These are phyloP conservation scores for Cavia aperea DNA, from an alignment of 2,113 vertebrate species.

Conservation along the genomic window DNA sequence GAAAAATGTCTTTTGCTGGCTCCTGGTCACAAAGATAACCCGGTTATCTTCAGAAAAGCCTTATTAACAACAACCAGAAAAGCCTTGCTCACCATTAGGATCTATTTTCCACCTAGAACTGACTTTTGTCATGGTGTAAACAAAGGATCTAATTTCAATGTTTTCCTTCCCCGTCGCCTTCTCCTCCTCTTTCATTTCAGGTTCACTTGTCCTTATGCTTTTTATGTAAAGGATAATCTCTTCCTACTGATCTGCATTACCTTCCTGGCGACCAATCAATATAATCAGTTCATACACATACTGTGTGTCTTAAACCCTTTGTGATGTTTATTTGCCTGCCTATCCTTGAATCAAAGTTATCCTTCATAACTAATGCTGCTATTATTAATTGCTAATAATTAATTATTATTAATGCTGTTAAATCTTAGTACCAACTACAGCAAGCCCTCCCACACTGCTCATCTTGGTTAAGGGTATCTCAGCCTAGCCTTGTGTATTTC, in stretches of 20 bases:
- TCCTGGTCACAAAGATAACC: neutral
- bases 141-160: neutral
- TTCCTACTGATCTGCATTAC: neutral
- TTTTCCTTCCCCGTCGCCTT: neutral
- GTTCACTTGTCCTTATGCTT: neutral
- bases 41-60: neutral
- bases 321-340: neutral
- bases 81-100: neutral
- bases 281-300: neutral
- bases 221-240: neutral
- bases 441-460: neutral
- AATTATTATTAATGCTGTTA: neutral
- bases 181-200: neutral
- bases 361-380: neutral
- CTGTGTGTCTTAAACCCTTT: neutral
- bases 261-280: neutral
- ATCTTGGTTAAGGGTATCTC: too few relatives aligned
- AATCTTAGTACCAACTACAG: neutral
- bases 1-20: slow-evolving; percentile 4
- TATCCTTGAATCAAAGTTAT: neutral
- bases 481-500: neutral
- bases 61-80: neutral
- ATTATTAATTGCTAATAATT: too few relatives aligned
- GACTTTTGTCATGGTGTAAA: neutral
- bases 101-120: slow-evolving; percentile 14